Conservation (phyloP, 35 echinoderm and acorn worm species). For the Amphiura filiformis region DNA sequence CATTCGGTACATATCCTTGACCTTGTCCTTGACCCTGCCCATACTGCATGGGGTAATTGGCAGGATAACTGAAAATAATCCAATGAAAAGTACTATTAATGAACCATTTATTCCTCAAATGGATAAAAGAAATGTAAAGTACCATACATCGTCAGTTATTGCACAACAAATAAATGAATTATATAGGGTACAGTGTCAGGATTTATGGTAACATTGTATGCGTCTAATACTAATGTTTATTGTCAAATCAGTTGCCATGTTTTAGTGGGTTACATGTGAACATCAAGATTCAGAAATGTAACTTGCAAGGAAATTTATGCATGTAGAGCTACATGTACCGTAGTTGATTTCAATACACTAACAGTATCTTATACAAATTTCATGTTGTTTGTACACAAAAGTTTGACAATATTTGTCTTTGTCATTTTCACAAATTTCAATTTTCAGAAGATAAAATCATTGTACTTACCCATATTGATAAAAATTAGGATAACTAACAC, state of each 20-base stretch:
- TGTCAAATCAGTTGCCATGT: no score
- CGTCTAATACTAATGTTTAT: no score
- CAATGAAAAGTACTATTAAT: background rate
- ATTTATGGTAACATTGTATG: no score
- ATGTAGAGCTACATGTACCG: background rate
- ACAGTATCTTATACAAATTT: background rate
- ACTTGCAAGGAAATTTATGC: background rate
- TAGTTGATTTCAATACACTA: background rate
- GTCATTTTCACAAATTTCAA: background rate
- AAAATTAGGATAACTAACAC: background rate
- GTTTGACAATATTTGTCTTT: background rate
- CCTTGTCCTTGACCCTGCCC: background rate
- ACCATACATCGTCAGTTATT: background rate
- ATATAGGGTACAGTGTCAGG: no score
- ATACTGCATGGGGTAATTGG: constrained; percentile 50
- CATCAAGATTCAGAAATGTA: no score
- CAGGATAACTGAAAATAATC: constrained; percentile 27
- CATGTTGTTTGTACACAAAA: background rate
- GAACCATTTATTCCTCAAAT: background rate
- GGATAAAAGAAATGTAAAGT: background rate
- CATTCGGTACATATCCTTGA: constrained; percentile 9
- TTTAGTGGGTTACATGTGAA: no score
- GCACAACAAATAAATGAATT: background rate
- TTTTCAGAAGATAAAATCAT: no score
- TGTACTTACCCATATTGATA: background rate